Conservation (phyloP, 2,888 invertebrate genomes). For the Nomada flava region DNA sequence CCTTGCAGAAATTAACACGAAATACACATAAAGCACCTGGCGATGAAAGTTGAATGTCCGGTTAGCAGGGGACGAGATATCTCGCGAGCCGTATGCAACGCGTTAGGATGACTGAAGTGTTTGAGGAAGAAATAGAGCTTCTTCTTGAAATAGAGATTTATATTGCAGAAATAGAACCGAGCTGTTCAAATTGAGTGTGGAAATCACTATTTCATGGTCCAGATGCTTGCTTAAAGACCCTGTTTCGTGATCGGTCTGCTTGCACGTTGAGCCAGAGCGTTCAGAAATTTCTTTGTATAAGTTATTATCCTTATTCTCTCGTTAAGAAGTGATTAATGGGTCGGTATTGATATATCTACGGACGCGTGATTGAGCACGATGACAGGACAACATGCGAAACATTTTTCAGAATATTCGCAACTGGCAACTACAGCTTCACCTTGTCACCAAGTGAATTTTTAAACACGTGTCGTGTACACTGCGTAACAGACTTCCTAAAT, state of each 20-base stretch:
- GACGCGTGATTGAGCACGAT: background rate
- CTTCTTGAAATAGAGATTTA: conserved; percentile 7
- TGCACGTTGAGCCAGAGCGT: conserved; percentile 5
- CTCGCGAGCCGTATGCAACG: conserved; percentile 19
- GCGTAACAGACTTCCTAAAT: background rate
- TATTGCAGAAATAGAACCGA: conserved; percentile 26
- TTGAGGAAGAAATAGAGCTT: conserved; percentile 22
- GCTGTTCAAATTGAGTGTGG: conserved; percentile 30
- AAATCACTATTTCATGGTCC: conserved; percentile 36
- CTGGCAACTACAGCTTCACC: conserved; percentile 4
- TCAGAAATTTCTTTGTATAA: background rate
- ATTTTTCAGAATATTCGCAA: conserved; percentile 18
- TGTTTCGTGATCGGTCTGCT: background rate
- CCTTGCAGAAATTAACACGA: background rate
- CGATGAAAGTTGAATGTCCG: background rate
- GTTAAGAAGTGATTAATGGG: conserved; percentile 16
- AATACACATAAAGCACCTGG: background rate
- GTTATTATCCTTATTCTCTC: too few relatives aligned
- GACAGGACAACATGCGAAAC: background rate
- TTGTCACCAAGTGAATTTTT: background rate
- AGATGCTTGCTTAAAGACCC: conserved; percentile 29
- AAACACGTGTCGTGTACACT: background rate
- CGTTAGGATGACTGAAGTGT: conserved; percentile 29
- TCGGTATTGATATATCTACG: conserved; percentile 2
- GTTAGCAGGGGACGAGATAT: conserved; percentile 8